Conservation (phyloP, 2,797 vertebrate species). For the Micromesistius poutassou region DNA sequence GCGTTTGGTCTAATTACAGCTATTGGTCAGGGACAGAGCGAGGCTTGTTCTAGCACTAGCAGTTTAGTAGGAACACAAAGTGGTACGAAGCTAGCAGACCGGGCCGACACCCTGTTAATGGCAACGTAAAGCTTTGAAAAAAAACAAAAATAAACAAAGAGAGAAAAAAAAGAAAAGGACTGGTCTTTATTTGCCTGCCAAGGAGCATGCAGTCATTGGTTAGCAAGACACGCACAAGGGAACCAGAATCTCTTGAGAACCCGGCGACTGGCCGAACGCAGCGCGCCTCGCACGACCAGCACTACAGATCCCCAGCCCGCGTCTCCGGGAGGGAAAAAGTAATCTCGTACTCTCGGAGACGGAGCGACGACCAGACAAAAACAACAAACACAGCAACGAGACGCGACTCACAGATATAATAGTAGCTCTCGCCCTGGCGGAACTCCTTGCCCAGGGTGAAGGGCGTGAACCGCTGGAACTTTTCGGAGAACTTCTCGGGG, state of each 20-base stretch:
- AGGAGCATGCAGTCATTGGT: slow-evolving; percentile 15
- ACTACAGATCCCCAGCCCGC: no score
- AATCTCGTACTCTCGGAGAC: neutral
- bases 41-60: slow-evolving; percentile 37
- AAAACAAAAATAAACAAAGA: no score
- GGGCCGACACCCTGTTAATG: slow-evolving; percentile 21
- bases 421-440: slow-evolving; percentile 89
- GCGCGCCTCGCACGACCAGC: no score
- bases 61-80: slow-evolving; percentile 30
- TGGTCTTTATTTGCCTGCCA: slow-evolving; percentile 2
- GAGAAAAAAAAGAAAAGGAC: slow-evolving; percentile 4
- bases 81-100: slow-evolving; percentile 26
- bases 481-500: slow-evolving; percentile 90
- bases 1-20: slow-evolving; percentile 67
- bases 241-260: no score
- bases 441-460: slow-evolving; percentile 94
- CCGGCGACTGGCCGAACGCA: no score
- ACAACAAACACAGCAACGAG: neutral
- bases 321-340: no score
- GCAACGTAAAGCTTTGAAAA: slow-evolving; percentile 18
- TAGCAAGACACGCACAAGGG: slow-evolving; percentile 3
- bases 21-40: slow-evolving; percentile 52
- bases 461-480: slow-evolving; percentile 92
- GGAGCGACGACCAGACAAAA: neutral
- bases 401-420: slow-evolving; percentile 89